These are phyloP conservation scores for Neria commutata DNA, from an alignment of 2,888 invertebrate species.

Conservation along the genomic window DNA sequence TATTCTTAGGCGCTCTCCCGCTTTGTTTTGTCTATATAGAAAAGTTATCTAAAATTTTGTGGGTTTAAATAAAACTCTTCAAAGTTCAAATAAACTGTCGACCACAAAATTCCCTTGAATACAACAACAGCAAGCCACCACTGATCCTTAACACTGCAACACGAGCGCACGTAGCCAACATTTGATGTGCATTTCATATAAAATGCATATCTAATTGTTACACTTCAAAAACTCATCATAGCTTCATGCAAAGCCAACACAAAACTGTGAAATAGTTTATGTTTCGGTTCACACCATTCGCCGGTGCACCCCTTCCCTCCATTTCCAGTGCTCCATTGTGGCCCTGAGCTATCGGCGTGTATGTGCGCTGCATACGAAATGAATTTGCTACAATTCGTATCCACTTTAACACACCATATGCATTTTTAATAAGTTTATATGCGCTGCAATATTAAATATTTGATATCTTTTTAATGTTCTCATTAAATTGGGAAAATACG, in stretches of 20 bases:
- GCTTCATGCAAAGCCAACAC: background rate
- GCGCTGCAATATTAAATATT: background rate
- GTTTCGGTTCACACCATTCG: constrained; percentile 40
- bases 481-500: no score
- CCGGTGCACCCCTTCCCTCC: no score
- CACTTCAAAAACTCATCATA: background rate
- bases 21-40: no score
- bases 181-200: constrained; percentile 7
- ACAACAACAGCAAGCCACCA: no score
- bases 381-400: constrained; percentile 29
- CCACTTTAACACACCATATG: constrained; percentile 41
- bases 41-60: no score
- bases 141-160: no score
- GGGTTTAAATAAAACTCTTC: no score
- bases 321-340: background rate
- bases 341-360: background rate
- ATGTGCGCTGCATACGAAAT: constrained; percentile 23
- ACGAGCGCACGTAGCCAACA: background rate
- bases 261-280: constrained; percentile 45
- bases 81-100: no score
- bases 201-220: constrained; percentile 14
- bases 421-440: constrained; percentile 36
- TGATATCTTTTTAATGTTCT: background rate
- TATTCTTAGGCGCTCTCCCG: no score
- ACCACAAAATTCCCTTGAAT: no score